phyloP scores from a whole-genome alignment of 2,113 vertebrate species.

The Calonectris borealis region DNA sequence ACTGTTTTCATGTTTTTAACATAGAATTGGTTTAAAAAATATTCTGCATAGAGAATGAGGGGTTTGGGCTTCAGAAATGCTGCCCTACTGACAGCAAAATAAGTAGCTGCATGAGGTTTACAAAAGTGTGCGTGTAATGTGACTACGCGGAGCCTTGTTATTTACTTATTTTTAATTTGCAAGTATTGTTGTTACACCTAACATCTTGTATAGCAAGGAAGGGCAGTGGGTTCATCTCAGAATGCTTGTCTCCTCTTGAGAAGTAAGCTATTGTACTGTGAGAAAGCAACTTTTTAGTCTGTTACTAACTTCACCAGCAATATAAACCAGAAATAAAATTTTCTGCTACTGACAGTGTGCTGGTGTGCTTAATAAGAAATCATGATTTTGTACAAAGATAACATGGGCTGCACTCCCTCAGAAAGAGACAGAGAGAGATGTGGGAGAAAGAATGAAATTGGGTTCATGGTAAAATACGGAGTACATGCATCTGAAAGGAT shows the following conservation, averaged over 20 bases:
- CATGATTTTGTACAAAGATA: neutral
- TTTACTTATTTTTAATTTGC: neutral
- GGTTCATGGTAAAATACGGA: neutral
- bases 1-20: neutral
- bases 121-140: neutral
- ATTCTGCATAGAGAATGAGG: neutral
- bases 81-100: neutral
- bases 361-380: neutral
- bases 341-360: neutral
- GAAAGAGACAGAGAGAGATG: neutral
- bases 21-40: neutral
- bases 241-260: neutral
- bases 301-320: neutral
- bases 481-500: neutral
- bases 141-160: neutral
- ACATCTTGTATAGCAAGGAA: neutral
- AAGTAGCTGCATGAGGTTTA: neutral
- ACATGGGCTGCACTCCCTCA: neutral
- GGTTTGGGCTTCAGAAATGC: neutral
- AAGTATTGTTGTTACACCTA: neutral
- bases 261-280: neutral
- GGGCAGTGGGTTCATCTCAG: neutral
- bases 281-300: neutral
- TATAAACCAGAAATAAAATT: neutral
- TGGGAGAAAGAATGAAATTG: neutral